Base-by-base conservation (phyloP, 2,113 vertebrate species). In the Cynopterus brachyotis region DNA sequence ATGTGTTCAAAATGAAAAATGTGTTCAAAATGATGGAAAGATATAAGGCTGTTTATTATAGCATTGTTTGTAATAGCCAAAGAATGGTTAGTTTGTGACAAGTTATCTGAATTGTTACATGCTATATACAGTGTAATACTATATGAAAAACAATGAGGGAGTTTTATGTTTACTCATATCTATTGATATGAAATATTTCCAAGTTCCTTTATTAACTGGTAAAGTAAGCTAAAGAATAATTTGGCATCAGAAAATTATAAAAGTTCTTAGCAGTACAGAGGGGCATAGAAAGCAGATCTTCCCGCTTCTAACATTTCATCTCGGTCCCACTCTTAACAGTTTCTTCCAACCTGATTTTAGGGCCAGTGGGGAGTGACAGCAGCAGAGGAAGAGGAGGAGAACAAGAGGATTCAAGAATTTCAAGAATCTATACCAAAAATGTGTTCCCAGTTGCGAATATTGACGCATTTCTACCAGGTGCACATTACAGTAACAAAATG, bases 391-490 rank as follows among this genome's bases (percentile, higher is more conserved):
- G 99, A 99, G 9, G 99, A 99, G 45, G 99, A 99, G 96, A 99
- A 97, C 88, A 99, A 96, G 98, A 99, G 99, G 93, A 97, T 99
- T 73, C 99, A 98, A 80, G 99, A 99, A 93, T 99, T 99, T 96
- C 99, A 99, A 97, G 99, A 99, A 28, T 99, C 99, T 1, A 98
- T 99, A 97, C 99, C 99, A 86, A 99, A 99, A 98, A 99, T 99
- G 99, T 99, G 99, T 93, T 99, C 99, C 8, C 99, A 99, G 98
- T 96, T 99, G 47, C 98, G 99, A 85, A 99, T 99, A 96, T 98
- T 99, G 93, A 99, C 99, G 2, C 99, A 99, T 94, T 99, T 99
- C 96, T 99, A 99, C 98, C 99, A 99, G 99, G 99, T 99, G 92
- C n/a, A 11, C 84, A 11, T 94, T 76, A 45, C 4, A 3, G 30